These are phyloP conservation scores for Acleris sparsana DNA, from an alignment of 2,888 invertebrate species.

Conservation along the genomic window DNA sequence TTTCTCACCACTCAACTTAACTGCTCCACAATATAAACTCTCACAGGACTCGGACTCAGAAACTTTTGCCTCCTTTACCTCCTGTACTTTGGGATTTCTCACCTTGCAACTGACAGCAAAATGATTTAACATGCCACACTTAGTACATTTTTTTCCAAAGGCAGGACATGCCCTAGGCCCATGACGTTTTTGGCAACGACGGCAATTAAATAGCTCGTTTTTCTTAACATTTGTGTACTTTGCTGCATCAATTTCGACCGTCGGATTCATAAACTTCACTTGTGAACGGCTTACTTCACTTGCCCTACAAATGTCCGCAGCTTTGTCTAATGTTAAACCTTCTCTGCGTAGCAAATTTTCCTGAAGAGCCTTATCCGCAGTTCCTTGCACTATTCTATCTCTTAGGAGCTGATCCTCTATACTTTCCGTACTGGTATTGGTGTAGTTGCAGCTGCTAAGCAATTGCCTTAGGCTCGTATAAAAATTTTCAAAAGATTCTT, in stretches of 20 bases:
- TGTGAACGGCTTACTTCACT: no score
- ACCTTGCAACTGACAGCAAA: conserved; percentile 4
- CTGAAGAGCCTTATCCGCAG: neutral
- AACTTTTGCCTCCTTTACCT: neutral
- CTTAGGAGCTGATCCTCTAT: conserved; percentile 5
- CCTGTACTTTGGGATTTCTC: no score
- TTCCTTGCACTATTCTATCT: neutral
- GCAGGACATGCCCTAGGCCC: conserved; percentile 20
- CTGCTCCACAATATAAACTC: no score
- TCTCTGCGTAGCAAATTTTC: neutral
- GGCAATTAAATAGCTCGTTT: neutral
- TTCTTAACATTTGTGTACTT: no score
- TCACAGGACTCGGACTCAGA: no score
- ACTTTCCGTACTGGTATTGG: neutral
- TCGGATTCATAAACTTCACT: no score
- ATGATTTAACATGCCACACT: conserved; percentile 14
- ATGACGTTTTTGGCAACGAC: conserved; percentile 16
- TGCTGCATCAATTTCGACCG: no score
- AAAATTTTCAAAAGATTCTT: neutral
- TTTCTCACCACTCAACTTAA: no score
- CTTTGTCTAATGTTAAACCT: neutral
- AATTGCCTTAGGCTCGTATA: neutral
- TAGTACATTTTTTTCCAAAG: conserved; percentile 16
- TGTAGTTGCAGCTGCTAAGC: neutral
- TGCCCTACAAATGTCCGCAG: no score